A percentile compares a stretch with the other conserved stretches of the same genome.
These are phyloP conservation scores for Andricus grossulariae DNA, from an alignment of 1,140 invertebrate genomes.

Conservation along the genomic window DNA sequence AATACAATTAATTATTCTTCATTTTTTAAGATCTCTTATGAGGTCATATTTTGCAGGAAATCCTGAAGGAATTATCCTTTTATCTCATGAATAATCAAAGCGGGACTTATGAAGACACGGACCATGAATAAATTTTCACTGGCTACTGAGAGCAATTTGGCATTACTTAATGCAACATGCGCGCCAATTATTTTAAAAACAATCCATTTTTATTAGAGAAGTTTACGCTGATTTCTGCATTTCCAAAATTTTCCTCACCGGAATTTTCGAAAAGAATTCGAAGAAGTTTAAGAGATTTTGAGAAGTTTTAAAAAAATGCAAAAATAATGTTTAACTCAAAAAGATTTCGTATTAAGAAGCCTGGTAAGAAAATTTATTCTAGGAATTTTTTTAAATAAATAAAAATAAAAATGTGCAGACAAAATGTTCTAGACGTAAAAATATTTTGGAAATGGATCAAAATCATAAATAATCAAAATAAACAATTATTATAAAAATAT, in stretches of 20 bases:
- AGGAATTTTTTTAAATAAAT: too few relatives aligned
- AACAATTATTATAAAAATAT: too few relatives aligned
- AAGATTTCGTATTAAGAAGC: too few relatives aligned
- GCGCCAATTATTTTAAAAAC: background rate
- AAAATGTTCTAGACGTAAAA: too few relatives aligned
- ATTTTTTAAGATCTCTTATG: background rate
- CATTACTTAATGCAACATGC: background rate
- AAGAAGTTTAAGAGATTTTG: background rate
- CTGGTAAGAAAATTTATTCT: too few relatives aligned
- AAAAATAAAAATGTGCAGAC: too few relatives aligned
- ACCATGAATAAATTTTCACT: constrained; percentile 6
- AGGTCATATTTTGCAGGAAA: background rate
- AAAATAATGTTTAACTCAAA: too few relatives aligned
- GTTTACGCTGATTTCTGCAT: background rate
- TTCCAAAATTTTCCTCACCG: too few relatives aligned
- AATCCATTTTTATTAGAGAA: background rate
- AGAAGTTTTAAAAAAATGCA: background rate
- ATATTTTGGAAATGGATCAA: too few relatives aligned
- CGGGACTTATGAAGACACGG: background rate
- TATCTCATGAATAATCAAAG: background rate
- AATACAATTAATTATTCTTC: background rate
- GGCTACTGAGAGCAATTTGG: background rate
- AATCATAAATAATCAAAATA: too few relatives aligned
- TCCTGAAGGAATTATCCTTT: background rate
- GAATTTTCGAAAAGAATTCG: too few relatives aligned